Evolutionary conservation across 2,797 vertebrate genomes (phyloP), one percentile per base, ranked within the genome.

Genomic region (Falco concolor): DNA sequence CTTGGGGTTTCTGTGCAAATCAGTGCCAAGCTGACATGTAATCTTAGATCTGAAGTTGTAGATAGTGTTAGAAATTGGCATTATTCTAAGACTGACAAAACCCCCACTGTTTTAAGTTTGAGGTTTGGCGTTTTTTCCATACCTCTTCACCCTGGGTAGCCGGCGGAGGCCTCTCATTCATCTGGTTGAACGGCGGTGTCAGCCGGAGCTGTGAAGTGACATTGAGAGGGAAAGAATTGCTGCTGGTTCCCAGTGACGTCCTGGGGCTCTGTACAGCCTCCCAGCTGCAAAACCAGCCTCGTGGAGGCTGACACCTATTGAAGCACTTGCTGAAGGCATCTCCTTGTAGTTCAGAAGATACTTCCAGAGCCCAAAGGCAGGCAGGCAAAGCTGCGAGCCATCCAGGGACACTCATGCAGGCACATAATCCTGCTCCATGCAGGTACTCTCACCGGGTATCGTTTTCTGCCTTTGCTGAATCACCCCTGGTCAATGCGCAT

Each of bases 391-490:
- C 63, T 47, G 4, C 69, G 28, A 6, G 6, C 60, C 8, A 9
- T 10, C 20, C 38, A 57, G 25, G 27, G 17, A 40, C 12, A 6
- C 32, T 24, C 21, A 5, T 24, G 10, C 59, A n/a, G 22, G 20
- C 12, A 25, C 54, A 5, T 7, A 38, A 2, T 69, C 52, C 34
- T 6, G 12, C 22, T 53, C 61, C 0, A 0, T 18, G 52, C 57
- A 8, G 5, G 8, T 57, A 14, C 28, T 54, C 17, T 0, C 54
- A 28, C 6, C 11, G 0, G 5, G 9, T 5, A 1, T 12, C 40
- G 23, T n/a, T 52, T 75, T n/a, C 63, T 72, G 59, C 47, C 42
- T 80, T 53, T 69, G 52, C 60, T 76, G 23, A 61, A 7, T 57
- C 49, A 22, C n/a, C 25, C 5, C 80, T 54, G 25, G 32, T 47